Evolutionary conservation across 2,797 vertebrate species (phyloP).

Genomic region (Tapirus indicus): DNA sequence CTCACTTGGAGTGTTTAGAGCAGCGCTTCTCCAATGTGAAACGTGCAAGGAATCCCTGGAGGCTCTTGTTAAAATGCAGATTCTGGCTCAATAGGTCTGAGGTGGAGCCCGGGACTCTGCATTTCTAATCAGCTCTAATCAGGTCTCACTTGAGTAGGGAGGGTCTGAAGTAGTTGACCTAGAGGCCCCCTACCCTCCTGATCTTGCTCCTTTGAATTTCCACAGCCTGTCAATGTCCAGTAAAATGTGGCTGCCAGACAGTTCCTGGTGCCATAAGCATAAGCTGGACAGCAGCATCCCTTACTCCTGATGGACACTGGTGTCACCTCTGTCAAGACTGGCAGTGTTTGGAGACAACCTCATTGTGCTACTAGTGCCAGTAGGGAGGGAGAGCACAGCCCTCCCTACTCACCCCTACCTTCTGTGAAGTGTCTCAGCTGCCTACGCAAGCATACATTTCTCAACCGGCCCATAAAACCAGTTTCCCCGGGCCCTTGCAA

Average conservation of each 20-base stretch:
- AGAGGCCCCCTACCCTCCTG: neutral
- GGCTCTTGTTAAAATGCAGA: neutral
- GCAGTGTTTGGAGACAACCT: neutral
- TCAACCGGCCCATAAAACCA: constrained; percentile 64
- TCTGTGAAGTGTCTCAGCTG: neutral
- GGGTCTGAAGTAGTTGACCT: neutral
- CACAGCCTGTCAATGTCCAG: neutral
- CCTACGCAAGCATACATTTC: neutral
- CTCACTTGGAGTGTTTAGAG: neutral
- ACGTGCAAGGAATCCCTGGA: neutral
- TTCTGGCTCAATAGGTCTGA: neutral
- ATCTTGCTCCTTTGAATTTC: neutral
- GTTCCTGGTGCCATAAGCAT: neutral
- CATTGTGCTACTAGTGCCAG: neutral
- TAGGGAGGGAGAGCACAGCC: neutral
- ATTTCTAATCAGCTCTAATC: neutral
- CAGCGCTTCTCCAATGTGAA: neutral
- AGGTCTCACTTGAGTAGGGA: neutral
- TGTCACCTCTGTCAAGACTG: neutral
- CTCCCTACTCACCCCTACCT: neutral
- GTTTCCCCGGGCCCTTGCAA: constrained; percentile 55
- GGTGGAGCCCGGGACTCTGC: neutral
- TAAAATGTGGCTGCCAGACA: neutral
- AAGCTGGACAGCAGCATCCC: neutral
- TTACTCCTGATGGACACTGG: too few relatives aligned